Base-by-base conservation (phyloP, 2,797 vertebrate genomes). In the Peromyscus aztecus region DNA sequence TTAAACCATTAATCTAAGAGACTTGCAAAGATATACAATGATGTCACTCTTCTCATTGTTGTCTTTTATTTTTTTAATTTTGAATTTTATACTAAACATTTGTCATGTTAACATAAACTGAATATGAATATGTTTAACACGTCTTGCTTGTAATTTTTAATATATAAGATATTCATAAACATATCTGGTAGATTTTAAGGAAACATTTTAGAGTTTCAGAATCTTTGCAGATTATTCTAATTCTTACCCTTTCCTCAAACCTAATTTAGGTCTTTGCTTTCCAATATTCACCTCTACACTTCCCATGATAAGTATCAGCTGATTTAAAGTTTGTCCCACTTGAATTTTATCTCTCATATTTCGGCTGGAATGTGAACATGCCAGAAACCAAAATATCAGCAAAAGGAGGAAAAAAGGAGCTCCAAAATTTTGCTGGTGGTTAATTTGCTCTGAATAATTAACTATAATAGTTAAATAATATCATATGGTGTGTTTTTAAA, bases 201-300 rank as follows among this genome's bases (percentile, higher is more conserved):
- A 83, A 90, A 3, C 0, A 94, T 6, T 92, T 94, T 46, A 31
- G 13, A 13, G 6, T 80, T 82, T 92, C n/a, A 78, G 69, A 92
- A 81, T 6, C 3, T 46, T 27, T 83, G n/a, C n/a, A 40, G 13
- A 63, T 81, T 63, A 86, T 4, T 93, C 82, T 71, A 84, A 92
- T 90, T 34, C 34, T 65, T 71, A 85, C 4, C 14, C 81, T 67
- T 23, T 4, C 43, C 19, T 31, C 63, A 90, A 90, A 71, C 61
- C 17, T 92, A 94, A 93, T 90, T 91, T 86, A 91, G 67, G 29
- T 24, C 4, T 96, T 76, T 40, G 6, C 6, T 95, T 95, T 96
- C 57, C n/a, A 78, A 27, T 89, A 89, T 73, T 84, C 80, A 63
- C 34, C 16, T 81, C 63, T 65, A 40, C 9, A 23, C 3, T 71